Conservation (phyloP, 2,113 vertebrate genomes). For the Micronycteris hirsuta region DNA sequence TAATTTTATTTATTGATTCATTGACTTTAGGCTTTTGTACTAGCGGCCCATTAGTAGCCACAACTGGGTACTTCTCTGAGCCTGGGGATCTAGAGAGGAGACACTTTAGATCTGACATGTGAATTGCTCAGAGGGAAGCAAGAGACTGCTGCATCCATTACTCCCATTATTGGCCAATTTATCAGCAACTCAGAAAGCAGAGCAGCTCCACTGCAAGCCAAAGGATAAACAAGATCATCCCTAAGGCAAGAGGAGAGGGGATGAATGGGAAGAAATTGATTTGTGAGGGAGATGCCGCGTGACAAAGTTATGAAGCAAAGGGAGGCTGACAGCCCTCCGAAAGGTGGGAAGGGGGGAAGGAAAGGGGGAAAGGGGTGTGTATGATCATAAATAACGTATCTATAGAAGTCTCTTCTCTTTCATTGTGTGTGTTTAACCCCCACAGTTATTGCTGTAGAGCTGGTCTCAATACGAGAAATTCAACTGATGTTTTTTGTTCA, state of each 20-base stretch:
- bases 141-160: conserved; percentile 68
- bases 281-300: background rate
- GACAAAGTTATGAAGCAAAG: background rate
- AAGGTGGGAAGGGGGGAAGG: background rate
- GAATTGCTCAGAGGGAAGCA: conserved; percentile 63
- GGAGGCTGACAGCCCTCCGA: background rate
- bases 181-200: conserved; percentile 63
- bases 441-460: background rate
- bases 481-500: background rate
- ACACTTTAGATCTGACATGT: conserved; percentile 63
- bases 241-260: background rate
- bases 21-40: conserved; percentile 31
- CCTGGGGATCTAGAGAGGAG: conserved; percentile 17
- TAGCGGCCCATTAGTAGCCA: conserved; percentile 57
- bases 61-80: conserved; percentile 41
- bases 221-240: background rate
- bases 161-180: conserved; percentile 71
- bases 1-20: conserved; percentile 43
- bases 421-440: background rate
- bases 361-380: background rate
- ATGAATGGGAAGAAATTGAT: conserved; percentile 32
- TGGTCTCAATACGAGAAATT: background rate
- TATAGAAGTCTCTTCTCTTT: background rate
- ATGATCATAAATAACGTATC: background rate
- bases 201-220: conserved; percentile 27